Conservation (phyloP, 2,888 invertebrate genomes). For the Noctua janthina region DNA sequence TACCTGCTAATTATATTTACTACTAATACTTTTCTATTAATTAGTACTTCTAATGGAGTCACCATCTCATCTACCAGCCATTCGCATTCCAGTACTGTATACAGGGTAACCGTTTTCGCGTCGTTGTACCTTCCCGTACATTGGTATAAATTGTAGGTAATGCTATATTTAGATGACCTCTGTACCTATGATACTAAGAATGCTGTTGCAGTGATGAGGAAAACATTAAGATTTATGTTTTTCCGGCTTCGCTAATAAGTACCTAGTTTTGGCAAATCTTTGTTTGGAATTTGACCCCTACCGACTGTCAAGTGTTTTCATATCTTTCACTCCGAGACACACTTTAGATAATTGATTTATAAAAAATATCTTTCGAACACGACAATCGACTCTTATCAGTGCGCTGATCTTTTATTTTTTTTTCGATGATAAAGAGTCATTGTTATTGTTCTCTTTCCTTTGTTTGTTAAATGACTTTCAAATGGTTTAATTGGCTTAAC, state of each 20-base stretch:
- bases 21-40: no score
- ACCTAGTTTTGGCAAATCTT: background rate
- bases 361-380: background rate
- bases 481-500: background rate
- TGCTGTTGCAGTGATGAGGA: background rate
- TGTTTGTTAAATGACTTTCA: slow-evolving; percentile 16
- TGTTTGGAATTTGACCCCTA: background rate
- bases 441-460: background rate
- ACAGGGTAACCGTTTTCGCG: no score
- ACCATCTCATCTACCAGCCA: no score
- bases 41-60: no score
- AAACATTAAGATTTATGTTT: no score
- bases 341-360: background rate
- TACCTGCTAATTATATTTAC: no score
- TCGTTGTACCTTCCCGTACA: no score
- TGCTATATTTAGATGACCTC: background rate
- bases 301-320: background rate
- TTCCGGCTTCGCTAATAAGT: background rate
- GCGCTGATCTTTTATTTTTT: slow-evolving; percentile 5
- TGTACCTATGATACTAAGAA: background rate
- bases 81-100: no score
- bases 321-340: background rate
- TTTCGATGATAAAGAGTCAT: background rate
- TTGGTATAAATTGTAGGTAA: no score
- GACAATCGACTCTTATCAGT: background rate